These are phyloP conservation scores for Sardina pilchardus DNA, from an alignment of 2,113 vertebrate species.

Conservation along the genomic window DNA sequence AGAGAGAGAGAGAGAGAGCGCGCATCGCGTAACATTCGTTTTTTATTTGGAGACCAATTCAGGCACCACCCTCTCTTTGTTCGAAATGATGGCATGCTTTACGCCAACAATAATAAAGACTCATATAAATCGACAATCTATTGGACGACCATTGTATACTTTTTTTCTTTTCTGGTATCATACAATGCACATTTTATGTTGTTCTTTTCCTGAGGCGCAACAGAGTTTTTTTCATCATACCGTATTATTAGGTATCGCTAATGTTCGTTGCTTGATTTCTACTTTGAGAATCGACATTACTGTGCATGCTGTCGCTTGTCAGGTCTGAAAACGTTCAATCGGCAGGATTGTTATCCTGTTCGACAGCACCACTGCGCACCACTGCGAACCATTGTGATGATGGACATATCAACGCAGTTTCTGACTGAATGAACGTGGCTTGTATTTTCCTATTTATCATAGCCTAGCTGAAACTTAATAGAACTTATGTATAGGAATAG, in stretches of 20 bases:
- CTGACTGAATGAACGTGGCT: not conserved
- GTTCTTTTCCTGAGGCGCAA: not conserved
- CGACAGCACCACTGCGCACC: not conserved
- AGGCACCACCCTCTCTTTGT: constrained; percentile 19
- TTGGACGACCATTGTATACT: not conserved
- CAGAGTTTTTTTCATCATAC: not conserved
- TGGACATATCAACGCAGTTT: not conserved
- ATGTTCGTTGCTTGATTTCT: not conserved
- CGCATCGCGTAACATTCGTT: constrained; percentile 5
- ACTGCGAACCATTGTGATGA: not conserved
- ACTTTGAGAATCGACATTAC: not conserved
- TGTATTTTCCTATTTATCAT: not conserved
- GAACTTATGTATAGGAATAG: no score
- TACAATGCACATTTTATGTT: not conserved
- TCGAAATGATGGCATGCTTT: constrained; percentile 5
- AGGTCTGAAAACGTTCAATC: not conserved
- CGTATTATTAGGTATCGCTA: not conserved
- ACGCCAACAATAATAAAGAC: not conserved
- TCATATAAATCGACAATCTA: not conserved
- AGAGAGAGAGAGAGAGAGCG: constrained; percentile 13
- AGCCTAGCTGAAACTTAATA: not conserved
- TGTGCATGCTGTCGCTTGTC: not conserved
- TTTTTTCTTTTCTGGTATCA: not conserved
- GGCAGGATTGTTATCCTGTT: not conserved
- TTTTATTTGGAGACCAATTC: not conserved